phyloP scores from a whole-genome alignment of 2,888 invertebrate genomes.

The Buathra laborator region DNA sequence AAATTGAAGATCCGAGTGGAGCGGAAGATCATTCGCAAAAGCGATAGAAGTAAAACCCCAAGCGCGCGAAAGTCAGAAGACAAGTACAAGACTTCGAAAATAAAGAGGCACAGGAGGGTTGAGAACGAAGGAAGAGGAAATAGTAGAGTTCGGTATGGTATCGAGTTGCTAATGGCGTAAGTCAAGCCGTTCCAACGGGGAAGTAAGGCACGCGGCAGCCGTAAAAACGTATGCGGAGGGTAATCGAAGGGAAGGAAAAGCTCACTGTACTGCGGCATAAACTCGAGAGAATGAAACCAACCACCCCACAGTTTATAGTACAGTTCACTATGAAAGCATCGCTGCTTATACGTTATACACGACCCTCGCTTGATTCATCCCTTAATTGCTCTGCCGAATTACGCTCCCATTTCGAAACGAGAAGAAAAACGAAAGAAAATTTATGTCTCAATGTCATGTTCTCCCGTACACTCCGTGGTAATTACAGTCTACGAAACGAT shows the following conservation, averaged over 20 bases:
- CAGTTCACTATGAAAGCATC: constrained; percentile 2
- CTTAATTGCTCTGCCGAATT: constrained; percentile 79
- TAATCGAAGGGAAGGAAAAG: constrained; percentile 80
- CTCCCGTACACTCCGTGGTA: constrained; percentile 55
- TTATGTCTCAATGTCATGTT: constrained; percentile 67
- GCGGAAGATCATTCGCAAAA: background rate
- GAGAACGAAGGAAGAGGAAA: constrained; percentile 54
- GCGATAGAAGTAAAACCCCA: background rate
- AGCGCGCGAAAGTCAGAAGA: constrained; percentile 24
- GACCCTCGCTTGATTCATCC: constrained; percentile 68
- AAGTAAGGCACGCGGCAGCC: constrained; percentile 62
- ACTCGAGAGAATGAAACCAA: constrained; percentile 31
- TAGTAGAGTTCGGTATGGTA: constrained; percentile 70
- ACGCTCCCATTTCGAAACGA: constrained; percentile 71
- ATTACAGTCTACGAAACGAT: constrained; percentile 7
- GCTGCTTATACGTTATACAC: background rate
- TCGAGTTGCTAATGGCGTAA: constrained; percentile 83
- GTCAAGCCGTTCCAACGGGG: constrained; percentile 72
- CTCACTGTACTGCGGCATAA: constrained; percentile 54
- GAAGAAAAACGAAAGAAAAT: constrained; percentile 75
- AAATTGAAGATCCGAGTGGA: background rate
- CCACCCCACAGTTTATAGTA: constrained; percentile 42
- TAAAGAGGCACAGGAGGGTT: constrained; percentile 29
- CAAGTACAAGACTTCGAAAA: constrained; percentile 19
- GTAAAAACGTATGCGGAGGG: constrained; percentile 80